These are phyloP conservation scores for Trichopria drosophilae DNA, from an alignment of 2,888 invertebrate genomes.

Conservation along the genomic window DNA sequence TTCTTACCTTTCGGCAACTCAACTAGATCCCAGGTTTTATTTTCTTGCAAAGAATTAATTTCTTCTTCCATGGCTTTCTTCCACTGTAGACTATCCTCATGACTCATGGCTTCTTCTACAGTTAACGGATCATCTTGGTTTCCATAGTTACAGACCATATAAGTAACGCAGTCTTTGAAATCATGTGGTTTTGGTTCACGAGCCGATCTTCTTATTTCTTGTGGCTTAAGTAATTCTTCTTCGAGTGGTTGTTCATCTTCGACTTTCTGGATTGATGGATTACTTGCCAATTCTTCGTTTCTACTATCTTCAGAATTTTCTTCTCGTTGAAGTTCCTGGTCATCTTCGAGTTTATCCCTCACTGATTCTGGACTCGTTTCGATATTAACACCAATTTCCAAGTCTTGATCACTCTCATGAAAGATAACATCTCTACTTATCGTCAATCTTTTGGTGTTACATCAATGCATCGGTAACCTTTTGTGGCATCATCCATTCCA, in stretches of 20 bases:
- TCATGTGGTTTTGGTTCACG: no score
- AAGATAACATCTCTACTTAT: slow-evolving; percentile 14
- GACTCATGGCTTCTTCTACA: slow-evolving; percentile 11
- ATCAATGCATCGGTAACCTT: slow-evolving; percentile 9
- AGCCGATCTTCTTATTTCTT: not conserved
- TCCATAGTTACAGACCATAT: not conserved
- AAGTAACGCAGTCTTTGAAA: not conserved
- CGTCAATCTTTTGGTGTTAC: not conserved
- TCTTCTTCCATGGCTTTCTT: slow-evolving; percentile 12
- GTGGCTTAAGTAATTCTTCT: no score
- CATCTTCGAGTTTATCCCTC: not conserved
- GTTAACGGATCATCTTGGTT: slow-evolving; percentile 5
- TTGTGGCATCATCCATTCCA: slow-evolving; percentile 3
- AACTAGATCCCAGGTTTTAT: slow-evolving; percentile 5
- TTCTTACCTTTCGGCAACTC: not conserved
- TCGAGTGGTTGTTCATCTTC: not conserved
- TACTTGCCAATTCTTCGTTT: no score
- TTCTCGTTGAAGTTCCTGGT: no score
- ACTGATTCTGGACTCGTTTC: not conserved
- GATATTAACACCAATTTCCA: slow-evolving; percentile 5
- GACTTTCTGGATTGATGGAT: no score
- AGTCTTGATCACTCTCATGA: slow-evolving; percentile 4
- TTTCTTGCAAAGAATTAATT: slow-evolving; percentile 1
- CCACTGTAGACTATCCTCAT: not conserved
- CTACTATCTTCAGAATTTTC: no score